Evolutionary conservation across 2,888 invertebrate species (phyloP), one percentile per base, ranked within the genome.

Genomic region (Thymelicus acteon): DNA sequence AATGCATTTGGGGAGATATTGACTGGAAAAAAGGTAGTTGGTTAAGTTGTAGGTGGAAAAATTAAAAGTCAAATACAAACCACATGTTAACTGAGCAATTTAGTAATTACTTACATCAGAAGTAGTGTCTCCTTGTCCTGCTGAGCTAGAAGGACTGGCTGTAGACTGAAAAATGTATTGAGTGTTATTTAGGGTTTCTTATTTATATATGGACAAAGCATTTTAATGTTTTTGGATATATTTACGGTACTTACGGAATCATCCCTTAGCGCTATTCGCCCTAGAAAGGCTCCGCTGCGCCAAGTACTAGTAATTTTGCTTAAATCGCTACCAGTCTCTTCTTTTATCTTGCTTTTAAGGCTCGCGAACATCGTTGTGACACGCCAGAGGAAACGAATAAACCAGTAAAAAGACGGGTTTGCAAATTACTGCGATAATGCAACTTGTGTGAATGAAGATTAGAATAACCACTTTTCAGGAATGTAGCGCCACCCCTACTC

Each of bases 291-390:
- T 72, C 94, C 94, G 77, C 81, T 93, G 47, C 93, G 87, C 93
- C 93, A 93, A 78, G 87, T 93, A 77, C 87, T 93, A 0, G 93
- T 93, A 74, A 93, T 75, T 82, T 89, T 93, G 77, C 95, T 94
- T 61, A 97, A 94, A 87, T 97, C 97, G 85, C 95, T 97, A 64
- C 97, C 97, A 75, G 97, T 97, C 94, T 98, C 98, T 87, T 97
- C 97, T 79, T 97, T 96, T 79, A 98, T 97, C 94, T 97, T 97
- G 90, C 97, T 97, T 90, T 98, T 98, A 76, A 98, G 91, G 82
- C 97, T 97, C 66, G 97, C 96, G 88, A 98, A 98, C 98, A 98
- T 98, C 84, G 85, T 74, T 12, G 19, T 19, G 13, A 49, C 94
- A 76, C 64, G 47, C 15, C n/a, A 65, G 60, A 71, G 60, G 65